A percentile compares a stretch with the other conserved stretches of the same genome.
Conservation (phyloP, 2,888 invertebrate species). For the Napeogenes inachia region DNA sequence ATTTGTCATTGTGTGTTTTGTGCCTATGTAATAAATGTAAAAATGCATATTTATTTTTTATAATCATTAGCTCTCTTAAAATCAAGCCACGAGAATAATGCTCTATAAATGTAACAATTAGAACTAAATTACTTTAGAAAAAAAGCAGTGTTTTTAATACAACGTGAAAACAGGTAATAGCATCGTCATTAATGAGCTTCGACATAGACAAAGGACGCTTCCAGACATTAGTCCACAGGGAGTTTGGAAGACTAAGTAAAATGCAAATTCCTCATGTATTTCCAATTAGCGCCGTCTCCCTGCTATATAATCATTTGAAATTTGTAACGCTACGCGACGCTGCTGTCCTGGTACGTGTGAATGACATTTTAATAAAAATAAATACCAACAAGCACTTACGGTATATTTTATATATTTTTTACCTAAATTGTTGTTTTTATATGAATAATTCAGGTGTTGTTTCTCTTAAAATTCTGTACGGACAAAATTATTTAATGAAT, state of each 20-base stretch:
- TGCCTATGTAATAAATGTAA: no score
- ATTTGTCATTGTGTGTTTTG: no score
- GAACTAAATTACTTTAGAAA: no score
- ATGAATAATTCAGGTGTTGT: no score
- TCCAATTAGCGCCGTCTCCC: constrained; percentile 59
- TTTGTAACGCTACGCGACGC: constrained; percentile 13
- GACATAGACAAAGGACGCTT: constrained; percentile 27
- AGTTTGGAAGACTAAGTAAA: constrained; percentile 65
- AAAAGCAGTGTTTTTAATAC: neutral
- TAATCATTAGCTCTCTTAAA: no score
- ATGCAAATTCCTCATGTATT: constrained; percentile 73
- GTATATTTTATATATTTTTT: constrained; percentile 2
- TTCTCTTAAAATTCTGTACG: no score
- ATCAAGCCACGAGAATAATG: no score
- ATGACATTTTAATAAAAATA: constrained; percentile 4
- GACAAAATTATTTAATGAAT: no score
- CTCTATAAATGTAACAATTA: no score
- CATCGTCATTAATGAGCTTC: constrained; percentile 23
- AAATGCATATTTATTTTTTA: no score
- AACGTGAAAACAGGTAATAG: constrained; percentile 9
- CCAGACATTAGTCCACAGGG: constrained; percentile 47
- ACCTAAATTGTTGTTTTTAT: neutral
- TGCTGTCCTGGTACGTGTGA: neutral
- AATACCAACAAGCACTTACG: neutral
- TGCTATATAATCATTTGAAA: constrained; percentile 39